Evolutionary conservation across 2,797 vertebrate genomes (phyloP).

Genomic region (Microctenopoma stevenorrisi): DNA sequence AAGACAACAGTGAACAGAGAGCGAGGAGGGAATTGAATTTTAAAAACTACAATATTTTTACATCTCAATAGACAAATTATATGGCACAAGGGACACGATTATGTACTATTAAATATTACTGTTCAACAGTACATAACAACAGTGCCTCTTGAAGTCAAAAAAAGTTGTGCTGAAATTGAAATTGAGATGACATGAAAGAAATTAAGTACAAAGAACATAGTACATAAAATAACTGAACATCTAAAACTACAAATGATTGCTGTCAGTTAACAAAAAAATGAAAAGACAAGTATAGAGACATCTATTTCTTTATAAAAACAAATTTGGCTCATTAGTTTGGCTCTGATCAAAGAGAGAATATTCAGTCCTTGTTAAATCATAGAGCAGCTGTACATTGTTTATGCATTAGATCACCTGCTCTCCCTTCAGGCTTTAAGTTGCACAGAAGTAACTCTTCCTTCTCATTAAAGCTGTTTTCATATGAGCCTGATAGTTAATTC

Average conservation of each 20-base stretch:
- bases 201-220: slow-evolving; percentile 13
- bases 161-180: slow-evolving; percentile 28
- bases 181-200: slow-evolving; percentile 28
- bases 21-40: slow-evolving; percentile 50
- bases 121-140: slow-evolving; percentile 30
- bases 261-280: neutral
- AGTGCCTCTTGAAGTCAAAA: slow-evolving; percentile 36
- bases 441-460: slow-evolving; percentile 7
- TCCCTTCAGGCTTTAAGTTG: slow-evolving; percentile 4
- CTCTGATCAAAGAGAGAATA: slow-evolving; percentile 5
- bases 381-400: slow-evolving; percentile 13
- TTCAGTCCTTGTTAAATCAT: slow-evolving; percentile 25
- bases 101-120: slow-evolving; percentile 23
- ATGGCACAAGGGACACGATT: slow-evolving; percentile 23
- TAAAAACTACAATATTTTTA: slow-evolving; percentile 12
- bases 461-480: slow-evolving; percentile 7
- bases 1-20: slow-evolving; percentile 42
- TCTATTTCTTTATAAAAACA: neutral
- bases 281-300: neutral
- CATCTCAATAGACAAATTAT: slow-evolving; percentile 39
- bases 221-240: slow-evolving; percentile 21
- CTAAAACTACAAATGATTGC: slow-evolving; percentile 14
- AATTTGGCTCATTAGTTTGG: slow-evolving; percentile 30
- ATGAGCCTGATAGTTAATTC: neutral
- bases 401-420: slow-evolving; percentile 9